A percentile compares a stretch with the other conserved stretches of the same genome.
phyloP scores from a whole-genome alignment of 2,888 invertebrate species.

The Drosophila anomalata region DNA sequence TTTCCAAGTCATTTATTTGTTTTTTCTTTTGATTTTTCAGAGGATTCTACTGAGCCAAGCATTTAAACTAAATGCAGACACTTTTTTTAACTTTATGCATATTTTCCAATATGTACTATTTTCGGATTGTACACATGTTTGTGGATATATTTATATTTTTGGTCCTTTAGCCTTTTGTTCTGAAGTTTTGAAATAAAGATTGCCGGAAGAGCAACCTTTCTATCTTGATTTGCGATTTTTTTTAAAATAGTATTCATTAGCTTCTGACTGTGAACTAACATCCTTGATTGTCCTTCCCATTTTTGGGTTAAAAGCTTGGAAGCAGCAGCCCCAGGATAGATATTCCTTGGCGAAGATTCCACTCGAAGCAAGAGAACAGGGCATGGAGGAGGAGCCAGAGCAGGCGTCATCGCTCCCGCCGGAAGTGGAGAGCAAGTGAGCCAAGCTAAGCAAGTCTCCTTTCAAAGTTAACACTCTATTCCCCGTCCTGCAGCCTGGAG shows the following conservation, averaged over 20 bases:
- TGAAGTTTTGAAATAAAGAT: constrained; percentile 1
- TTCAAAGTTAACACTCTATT: background rate
- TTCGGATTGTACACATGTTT: background rate
- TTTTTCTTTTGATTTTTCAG: constrained; percentile 20
- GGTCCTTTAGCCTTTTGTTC: background rate
- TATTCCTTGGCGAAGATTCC: constrained; percentile 10
- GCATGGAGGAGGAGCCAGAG: background rate
- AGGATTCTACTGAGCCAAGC: constrained; percentile 23
- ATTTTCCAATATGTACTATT: background rate
- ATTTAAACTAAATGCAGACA: constrained; percentile 30
- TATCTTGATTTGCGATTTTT: background rate
- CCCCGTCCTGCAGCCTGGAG: constrained; percentile 62
- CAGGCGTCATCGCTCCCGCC: background rate
- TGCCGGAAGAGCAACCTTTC: background rate
- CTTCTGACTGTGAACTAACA: constrained; percentile 12
- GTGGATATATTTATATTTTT: background rate
- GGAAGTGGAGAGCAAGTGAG: background rate
- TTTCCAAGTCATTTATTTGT: constrained; percentile 6
- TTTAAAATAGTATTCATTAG: background rate
- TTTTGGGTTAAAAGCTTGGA: constrained; percentile 87
- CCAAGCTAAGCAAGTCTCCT: background rate
- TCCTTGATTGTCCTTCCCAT: constrained; percentile 24
- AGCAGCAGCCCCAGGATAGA: constrained; percentile 89
- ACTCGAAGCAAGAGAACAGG: too few species aligned
- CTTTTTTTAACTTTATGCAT: constrained; percentile 7